Evolutionary conservation across 2,888 invertebrate genomes (phyloP).

Genomic region (Oscheius sp.): DNA sequence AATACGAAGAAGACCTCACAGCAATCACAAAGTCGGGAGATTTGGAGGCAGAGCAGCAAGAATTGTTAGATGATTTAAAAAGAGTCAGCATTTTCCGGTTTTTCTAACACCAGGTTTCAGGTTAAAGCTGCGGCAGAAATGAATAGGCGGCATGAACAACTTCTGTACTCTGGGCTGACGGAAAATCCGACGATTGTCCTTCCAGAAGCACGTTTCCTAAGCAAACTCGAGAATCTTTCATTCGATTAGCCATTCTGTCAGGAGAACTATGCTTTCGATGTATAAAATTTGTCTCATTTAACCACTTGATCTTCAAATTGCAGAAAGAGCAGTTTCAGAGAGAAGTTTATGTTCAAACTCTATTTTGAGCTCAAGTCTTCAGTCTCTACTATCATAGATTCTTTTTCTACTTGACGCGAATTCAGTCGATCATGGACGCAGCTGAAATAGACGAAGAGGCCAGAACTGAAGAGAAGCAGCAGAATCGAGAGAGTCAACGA

Average conservation of each 20-base stretch:
- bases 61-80: not conserved
- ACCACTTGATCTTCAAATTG: too few species aligned
- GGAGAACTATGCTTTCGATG: too few species aligned
- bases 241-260: too few species aligned
- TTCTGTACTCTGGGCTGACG: not conserved
- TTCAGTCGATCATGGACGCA: too few species aligned
- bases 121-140: not conserved
- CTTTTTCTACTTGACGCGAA: too few species aligned
- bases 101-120: not conserved
- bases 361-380: too few species aligned
- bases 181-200: not conserved
- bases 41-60: not conserved
- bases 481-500: not conserved
- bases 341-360: too few species aligned
- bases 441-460: not conserved
- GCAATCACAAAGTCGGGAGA: not conserved
- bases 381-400: too few species aligned
- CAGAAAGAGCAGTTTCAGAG: too few species aligned
- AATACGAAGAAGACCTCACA: not conserved
- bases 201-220: not conserved
- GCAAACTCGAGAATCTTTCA: not conserved
- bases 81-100: not conserved
- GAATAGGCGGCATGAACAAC: not conserved
- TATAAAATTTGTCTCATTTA: too few species aligned
- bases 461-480: not conserved